Evolutionary conservation across 2,888 invertebrate species (phyloP).

Genomic region (Tyria jacobaeae): DNA sequence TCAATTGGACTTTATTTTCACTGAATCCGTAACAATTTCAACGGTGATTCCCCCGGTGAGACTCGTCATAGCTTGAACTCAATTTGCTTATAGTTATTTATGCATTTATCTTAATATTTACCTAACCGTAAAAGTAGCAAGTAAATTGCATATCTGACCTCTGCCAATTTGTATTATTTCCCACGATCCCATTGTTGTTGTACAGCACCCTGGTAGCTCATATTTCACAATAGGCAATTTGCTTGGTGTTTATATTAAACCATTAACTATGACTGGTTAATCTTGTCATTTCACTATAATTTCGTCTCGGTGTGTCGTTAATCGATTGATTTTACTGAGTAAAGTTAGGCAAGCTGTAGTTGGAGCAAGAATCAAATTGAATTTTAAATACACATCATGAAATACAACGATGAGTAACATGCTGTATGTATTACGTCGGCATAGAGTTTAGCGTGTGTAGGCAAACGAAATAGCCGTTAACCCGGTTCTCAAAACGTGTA

Average conservation of each 20-base stretch:
- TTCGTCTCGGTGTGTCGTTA: conserved; percentile 21
- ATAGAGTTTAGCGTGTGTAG: conserved; percentile 25
- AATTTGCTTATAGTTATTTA: conserved; percentile 18
- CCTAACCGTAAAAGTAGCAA: conserved; percentile 27
- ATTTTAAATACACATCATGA: conserved; percentile 13
- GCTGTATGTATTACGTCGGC: conserved; percentile 27
- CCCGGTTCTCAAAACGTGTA: conserved; percentile 23
- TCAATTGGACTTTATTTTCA: conserved; percentile 27
- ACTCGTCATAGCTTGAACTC: conserved; percentile 30
- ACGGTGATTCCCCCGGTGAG: conserved; percentile 47
- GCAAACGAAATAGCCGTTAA: conserved; percentile 35
- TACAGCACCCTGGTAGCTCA: conserved; percentile 27
- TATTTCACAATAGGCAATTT: conserved; percentile 60
- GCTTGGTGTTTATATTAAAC: conserved; percentile 49
- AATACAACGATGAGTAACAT: conserved; percentile 25
- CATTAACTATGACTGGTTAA: conserved; percentile 32
- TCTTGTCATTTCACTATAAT: conserved; percentile 35
- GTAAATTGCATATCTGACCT: conserved; percentile 47
- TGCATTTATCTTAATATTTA: conserved; percentile 26
- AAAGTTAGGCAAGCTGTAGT: conserved; percentile 16
- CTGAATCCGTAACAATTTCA: conserved; percentile 23
- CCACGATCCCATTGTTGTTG: conserved; percentile 56
- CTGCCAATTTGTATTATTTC: conserved; percentile 56
- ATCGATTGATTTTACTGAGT: conserved; percentile 25
- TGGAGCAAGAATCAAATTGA: conserved; percentile 1